phyloP scores from a whole-genome alignment of 2,113 vertebrate genomes.

The Malurus cyaneus region DNA sequence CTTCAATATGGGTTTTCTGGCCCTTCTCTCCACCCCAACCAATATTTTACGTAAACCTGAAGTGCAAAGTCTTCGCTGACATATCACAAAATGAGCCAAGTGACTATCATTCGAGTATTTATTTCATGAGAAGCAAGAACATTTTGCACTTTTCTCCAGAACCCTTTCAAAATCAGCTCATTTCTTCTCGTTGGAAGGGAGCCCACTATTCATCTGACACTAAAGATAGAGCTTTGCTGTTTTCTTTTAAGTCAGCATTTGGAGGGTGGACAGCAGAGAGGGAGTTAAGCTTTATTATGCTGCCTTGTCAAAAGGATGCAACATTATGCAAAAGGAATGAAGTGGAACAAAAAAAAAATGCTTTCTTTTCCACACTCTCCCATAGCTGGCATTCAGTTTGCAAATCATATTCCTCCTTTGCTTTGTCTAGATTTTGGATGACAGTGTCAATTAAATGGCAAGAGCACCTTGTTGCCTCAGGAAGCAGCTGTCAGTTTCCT shows the following conservation, averaged over 20 bases:
- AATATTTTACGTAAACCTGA: background rate
- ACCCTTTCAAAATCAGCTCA: conserved; percentile 70
- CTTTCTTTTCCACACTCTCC: conserved; percentile 33
- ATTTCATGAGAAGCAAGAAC: conserved; percentile 64
- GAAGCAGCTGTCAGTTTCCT: background rate
- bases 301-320: conserved; percentile 69
- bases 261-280: conserved; percentile 34
- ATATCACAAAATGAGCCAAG: conserved; percentile 13
- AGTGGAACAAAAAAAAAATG: conserved; percentile 63
- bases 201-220: conserved; percentile 71
- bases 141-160: conserved; percentile 70
- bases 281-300: conserved; percentile 67
- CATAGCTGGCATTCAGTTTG: conserved; percentile 10
- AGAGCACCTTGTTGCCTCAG: background rate
- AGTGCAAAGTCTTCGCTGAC: background rate
- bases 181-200: conserved; percentile 66
- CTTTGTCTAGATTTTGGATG: background rate
- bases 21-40: background rate
- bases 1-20: background rate
- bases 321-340: conserved; percentile 67
- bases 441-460: background rate
- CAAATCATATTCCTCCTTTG: background rate
- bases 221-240: conserved; percentile 73
- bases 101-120: conserved; percentile 61
- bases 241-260: conserved; percentile 68